Conservation (phyloP, 2,113 vertebrate genomes). For the Potamarius usumacintae region DNA sequence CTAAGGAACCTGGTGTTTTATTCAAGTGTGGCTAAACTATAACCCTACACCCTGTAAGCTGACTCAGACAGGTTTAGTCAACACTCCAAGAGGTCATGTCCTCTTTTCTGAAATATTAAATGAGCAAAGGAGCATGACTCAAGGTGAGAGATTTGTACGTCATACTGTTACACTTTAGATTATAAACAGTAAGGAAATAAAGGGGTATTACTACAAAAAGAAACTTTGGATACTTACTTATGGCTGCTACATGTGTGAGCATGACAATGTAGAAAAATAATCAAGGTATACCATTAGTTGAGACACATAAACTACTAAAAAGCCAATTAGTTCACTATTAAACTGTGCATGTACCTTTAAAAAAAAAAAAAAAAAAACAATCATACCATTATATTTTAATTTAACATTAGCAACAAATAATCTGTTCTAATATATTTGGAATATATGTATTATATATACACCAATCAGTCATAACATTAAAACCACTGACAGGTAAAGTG, state of each 20-base stretch:
- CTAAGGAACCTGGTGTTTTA: neutral
- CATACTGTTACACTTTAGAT: neutral
- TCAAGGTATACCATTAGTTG: neutral
- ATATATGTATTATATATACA: neutral
- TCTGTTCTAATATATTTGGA: neutral
- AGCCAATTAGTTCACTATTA: neutral
- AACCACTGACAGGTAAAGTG: too few relatives aligned
- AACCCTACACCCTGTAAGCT: neutral
- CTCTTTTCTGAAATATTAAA: neutral
- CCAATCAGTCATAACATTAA: too few relatives aligned
- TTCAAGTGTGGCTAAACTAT: neutral
- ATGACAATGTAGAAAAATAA: constrained; percentile 24
- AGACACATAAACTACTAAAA: neutral
- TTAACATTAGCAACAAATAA: neutral
- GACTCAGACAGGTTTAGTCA: neutral
- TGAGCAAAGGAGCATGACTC: neutral
- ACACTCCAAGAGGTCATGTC: neutral
- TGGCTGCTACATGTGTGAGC: constrained; percentile 59
- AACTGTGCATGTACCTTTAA: neutral
- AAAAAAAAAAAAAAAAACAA: neutral
- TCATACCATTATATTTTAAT: neutral
- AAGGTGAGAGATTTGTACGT: neutral
- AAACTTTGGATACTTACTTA: constrained; percentile 63
- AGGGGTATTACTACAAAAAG: neutral
- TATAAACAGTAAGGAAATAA: neutral